Base-by-base conservation (phyloP, 2,797 vertebrate species). In the Xenops minutus region DNA sequence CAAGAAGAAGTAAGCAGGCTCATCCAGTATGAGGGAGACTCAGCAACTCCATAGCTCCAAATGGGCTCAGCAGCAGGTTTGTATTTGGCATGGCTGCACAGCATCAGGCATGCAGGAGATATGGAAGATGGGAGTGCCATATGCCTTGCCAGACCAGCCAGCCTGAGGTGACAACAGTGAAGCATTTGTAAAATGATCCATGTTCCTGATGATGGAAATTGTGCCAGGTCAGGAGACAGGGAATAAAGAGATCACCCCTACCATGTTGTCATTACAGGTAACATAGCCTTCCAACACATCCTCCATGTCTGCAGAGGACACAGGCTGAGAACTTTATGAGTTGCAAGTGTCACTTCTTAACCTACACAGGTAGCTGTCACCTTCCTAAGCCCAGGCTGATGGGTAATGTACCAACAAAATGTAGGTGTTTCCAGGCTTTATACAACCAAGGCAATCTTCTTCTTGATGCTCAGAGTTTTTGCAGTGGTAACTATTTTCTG, bases 121-220 rank as follows among this genome's bases (percentile, higher is more conserved):
- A 21, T 0, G 71, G 52, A 62, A 67, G 41, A n/a, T 0, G 1
- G 19, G 44, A 69, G 44, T 66, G 51, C 36, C 3, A 3, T 10
- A 2, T 6, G 23, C 32, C 34, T 56, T 81, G 11, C 27, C 55
- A 56, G 74, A 61, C 34, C 30, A 48, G 51, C 23, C 63, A 83
- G 49, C 32, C 63, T 49, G n/a, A 85, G 51, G 27, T 49, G 74
- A 49, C 36, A 46, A 59, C 30, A 36, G 54, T 29, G 10, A 77
- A 55, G 18, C 9, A 69, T 15, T 58, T 63, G 19, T 43, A 41
- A 56, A 76, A 55, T 30, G 13, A 81, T 19, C 46, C 34, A 15
- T 0, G 0, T n/a, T 85, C 32, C 80, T 61, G 52, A n/a, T 34
- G 34, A 23, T 49, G 37, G 36, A 75, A 84, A 62, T 15, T 54